Percentiles rank a stretch among this genome's conserved stretches.
phyloP scores from a whole-genome alignment of 1,140 invertebrate species.

The Bombus balteatus region DNA sequence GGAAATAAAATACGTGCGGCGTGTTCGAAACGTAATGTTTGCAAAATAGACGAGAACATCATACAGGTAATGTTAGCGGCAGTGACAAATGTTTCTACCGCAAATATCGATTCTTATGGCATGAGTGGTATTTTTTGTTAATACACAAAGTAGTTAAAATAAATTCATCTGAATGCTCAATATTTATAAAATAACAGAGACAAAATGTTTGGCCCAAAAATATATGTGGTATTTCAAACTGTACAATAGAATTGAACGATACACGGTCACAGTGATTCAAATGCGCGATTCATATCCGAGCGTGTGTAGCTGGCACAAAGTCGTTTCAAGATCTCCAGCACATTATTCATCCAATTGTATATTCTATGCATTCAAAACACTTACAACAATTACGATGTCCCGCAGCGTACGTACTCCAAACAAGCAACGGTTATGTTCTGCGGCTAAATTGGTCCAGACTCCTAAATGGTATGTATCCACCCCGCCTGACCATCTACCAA shows the following conservation, averaged over 20 bases:
- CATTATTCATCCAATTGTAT: background rate
- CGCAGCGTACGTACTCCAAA: background rate
- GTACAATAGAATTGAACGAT: too few relatives aligned
- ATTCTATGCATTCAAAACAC: slow-evolving; percentile 19
- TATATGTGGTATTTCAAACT: too few relatives aligned
- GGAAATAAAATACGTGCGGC: background rate
- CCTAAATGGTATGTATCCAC: background rate
- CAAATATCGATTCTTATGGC: background rate
- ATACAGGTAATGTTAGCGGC: background rate
- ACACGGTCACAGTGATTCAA: background rate
- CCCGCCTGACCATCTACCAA: background rate
- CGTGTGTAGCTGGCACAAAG: too few relatives aligned
- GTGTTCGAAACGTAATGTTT: background rate
- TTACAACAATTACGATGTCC: background rate
- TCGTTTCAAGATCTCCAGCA: background rate
- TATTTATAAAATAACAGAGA: too few relatives aligned
- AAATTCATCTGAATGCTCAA: too few relatives aligned
- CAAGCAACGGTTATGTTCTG: background rate
- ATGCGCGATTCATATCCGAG: background rate
- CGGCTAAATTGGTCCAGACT: background rate
- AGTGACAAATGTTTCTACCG: background rate
- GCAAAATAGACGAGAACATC: background rate
- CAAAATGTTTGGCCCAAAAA: too few relatives aligned
- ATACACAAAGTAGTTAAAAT: background rate
- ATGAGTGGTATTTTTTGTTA: background rate